A percentile compares a stretch with the other conserved stretches of the same genome.
These are phyloP conservation scores for Halisarca cf. caerulea DNA, from an alignment of 37 sponge, comb jelly and placozoan genomes.

Conservation along the genomic window DNA sequence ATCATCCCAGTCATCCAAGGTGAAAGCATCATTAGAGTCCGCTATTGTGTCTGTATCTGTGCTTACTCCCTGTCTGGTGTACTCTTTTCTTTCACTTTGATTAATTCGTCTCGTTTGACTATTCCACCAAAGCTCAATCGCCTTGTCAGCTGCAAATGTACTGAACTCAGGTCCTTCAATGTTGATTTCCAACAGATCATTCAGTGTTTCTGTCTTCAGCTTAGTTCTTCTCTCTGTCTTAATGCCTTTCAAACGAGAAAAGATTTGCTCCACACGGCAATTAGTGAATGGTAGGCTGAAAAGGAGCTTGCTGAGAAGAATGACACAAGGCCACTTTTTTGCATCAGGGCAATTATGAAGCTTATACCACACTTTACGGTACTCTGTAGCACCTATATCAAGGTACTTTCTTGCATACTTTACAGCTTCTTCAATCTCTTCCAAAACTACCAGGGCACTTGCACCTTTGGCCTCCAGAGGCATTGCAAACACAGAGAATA, in stretches of 20 bases:
- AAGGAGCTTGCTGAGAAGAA: constrained; percentile 22
- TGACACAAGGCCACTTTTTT: constrained; percentile 43
- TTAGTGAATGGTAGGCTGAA: constrained; percentile 62
- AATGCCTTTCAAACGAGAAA: constrained; percentile 20
- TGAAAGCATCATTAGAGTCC: too few species aligned
- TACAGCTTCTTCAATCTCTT: constrained; percentile 42
- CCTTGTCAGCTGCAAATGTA: constrained; percentile 2
- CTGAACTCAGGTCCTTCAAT: constrained; percentile 28
- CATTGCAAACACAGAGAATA: constrained; percentile 26
- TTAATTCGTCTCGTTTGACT: neutral
- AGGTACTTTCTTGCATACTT: constrained; percentile 13
- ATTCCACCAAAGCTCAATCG: constrained; percentile 38
- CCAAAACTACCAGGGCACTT: constrained; percentile 1
- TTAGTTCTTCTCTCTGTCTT: constrained; percentile 25
- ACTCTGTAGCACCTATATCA: neutral
- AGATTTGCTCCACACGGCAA: constrained; percentile 32
- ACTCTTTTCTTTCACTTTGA: constrained; percentile 37
- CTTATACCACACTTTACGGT: neutral
- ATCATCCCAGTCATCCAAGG: too few species aligned
- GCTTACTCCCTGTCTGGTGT: too few species aligned
- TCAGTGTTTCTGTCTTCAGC: constrained; percentile 20
- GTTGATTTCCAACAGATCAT: constrained; percentile 36
- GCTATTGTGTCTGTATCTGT: neutral
- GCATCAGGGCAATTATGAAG: constrained; percentile 4
- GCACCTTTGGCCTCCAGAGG: constrained; percentile 51